phyloP scores from a whole-genome alignment of 2,888 invertebrate genomes.

The Mesoligia furuncula region DNA sequence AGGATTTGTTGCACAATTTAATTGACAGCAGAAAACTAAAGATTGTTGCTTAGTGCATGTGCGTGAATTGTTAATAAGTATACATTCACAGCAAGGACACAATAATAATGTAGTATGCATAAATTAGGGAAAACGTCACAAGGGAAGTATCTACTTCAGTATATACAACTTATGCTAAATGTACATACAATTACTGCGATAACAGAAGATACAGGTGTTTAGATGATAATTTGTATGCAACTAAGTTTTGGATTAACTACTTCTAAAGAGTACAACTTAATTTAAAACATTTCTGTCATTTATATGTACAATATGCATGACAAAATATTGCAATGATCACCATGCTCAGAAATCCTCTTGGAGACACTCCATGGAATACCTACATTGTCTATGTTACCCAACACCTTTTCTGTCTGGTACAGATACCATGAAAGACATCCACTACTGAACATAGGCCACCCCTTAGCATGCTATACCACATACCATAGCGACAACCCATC shows the following conservation, averaged over 20 bases:
- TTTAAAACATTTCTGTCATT: background rate
- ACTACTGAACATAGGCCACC: too few relatives aligned
- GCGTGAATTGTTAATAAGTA: conserved; percentile 1
- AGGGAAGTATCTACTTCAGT: conserved; percentile 12
- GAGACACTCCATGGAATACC: background rate
- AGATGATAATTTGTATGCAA: background rate
- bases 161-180: conserved; percentile 1
- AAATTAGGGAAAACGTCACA: conserved; percentile 24
- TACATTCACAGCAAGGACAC: conserved; percentile 12
- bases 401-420: background rate
- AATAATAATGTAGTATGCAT: background rate
- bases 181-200: background rate
- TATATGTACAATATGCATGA: background rate
- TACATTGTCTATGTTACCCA: background rate
- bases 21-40: conserved; percentile 1
- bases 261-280: background rate
- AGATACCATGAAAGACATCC: background rate
- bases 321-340: background rate
- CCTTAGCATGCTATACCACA: background rate
- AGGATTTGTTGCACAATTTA: conserved; percentile 3
- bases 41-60: background rate
- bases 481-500: background rate
- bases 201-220: background rate
- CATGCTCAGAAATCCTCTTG: too few relatives aligned
- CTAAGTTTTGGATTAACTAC: background rate